These are phyloP conservation scores for Semotilus atromaculatus DNA, from an alignment of 2,797 vertebrate genomes.

Conservation along the genomic window DNA sequence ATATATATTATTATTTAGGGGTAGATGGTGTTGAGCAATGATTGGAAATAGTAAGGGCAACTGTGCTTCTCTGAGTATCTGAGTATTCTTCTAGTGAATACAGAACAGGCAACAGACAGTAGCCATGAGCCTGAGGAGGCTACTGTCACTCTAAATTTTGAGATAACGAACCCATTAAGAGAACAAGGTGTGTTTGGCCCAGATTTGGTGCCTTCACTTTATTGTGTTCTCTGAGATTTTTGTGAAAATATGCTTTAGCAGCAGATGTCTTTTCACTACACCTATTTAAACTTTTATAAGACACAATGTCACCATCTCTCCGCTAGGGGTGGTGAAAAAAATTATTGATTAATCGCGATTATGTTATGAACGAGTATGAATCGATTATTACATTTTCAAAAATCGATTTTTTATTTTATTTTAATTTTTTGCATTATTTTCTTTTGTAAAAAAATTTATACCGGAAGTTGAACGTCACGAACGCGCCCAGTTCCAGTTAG, in stretches of 20 bases:
- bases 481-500: too few relatives aligned
- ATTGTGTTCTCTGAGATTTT: not conserved
- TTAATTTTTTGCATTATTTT: too few relatives aligned
- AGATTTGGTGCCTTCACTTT: not conserved
- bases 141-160: not conserved
- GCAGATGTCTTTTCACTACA: not conserved
- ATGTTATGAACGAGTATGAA: too few relatives aligned
- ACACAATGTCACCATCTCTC: too few relatives aligned
- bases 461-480: too few relatives aligned
- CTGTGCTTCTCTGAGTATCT: not conserved
- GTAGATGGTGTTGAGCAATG: not conserved
- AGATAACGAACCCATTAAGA: not conserved
- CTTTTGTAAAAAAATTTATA: too few relatives aligned
- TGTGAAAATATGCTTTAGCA: not conserved
- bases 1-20: not conserved
- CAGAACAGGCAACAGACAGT: constrained; percentile 1
- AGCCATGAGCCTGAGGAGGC: not conserved
- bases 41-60: not conserved
- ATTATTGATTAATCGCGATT: too few relatives aligned
- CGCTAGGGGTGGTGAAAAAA: too few relatives aligned
- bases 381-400: too few relatives aligned
- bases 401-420: too few relatives aligned
- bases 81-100: not conserved
- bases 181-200: constrained; percentile 6
- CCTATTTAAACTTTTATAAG: too few relatives aligned